A percentile compares a stretch with the other conserved stretches of the same genome.
These are phyloP conservation scores for Sinocyclocheilus anshuiensis DNA, from an alignment of 2,113 vertebrate genomes.

Conservation along the genomic window DNA sequence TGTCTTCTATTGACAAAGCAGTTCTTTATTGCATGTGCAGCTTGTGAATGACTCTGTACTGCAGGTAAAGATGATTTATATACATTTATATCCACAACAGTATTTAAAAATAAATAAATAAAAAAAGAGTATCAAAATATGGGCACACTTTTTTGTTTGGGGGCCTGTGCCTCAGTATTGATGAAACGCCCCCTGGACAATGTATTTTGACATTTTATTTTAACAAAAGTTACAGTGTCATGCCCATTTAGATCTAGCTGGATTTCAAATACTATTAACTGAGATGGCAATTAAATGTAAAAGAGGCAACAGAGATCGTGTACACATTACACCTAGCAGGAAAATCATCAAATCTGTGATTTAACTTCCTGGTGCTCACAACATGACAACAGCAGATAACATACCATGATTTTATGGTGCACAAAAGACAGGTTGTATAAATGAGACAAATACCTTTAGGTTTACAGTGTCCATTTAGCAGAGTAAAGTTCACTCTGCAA, in stretches of 20 bases:
- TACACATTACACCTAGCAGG: not conserved
- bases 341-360: not conserved
- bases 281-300: not conserved
- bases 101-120: too few species aligned
- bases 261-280: not conserved
- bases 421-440: constrained; percentile 5
- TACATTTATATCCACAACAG: too few species aligned
- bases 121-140: too few species aligned
- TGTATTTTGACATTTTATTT: not conserved
- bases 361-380: not conserved
- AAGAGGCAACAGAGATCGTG: not conserved
- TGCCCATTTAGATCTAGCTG: not conserved
- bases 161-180: too few species aligned
- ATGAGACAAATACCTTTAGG: constrained; percentile 11
- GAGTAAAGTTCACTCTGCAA: constrained; percentile 20
- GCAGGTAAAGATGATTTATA: too few species aligned
- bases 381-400: not conserved
- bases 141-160: too few species aligned
- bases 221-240: too few species aligned
- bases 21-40: too few species aligned
- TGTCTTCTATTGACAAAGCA: too few species aligned
- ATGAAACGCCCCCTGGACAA: too few species aligned
- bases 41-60: too few species aligned
- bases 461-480: not conserved
- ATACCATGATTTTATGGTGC: constrained; percentile 11